These are phyloP conservation scores for Lepidocolaptes lacrymiger DNA, from an alignment of 2,797 vertebrate species.

Conservation along the genomic window DNA sequence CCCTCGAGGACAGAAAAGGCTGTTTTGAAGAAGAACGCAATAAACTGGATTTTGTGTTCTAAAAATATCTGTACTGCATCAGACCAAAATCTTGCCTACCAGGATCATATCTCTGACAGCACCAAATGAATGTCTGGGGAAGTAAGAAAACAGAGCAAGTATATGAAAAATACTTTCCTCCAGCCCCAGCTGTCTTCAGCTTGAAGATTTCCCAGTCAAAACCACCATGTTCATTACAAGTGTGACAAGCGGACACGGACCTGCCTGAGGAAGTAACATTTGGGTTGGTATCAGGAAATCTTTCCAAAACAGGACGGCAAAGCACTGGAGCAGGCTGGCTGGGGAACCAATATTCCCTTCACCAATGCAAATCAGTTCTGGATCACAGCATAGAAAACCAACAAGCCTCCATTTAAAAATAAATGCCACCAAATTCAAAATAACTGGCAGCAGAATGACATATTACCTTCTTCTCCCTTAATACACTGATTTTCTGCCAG, in stretches of 20 bases:
- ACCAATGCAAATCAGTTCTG: background rate
- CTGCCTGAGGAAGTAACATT: background rate
- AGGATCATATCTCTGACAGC: background rate
- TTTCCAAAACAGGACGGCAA: background rate
- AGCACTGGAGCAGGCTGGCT: background rate
- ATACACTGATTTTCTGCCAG: background rate
- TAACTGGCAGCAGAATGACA: background rate
- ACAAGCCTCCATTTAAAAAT: background rate
- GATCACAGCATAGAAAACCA: background rate
- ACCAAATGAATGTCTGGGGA: background rate
- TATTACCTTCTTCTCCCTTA: background rate
- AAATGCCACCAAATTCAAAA: background rate
- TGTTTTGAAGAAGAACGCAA: background rate
- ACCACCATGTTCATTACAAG: rapidly evolving
- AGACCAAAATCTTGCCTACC: background rate
- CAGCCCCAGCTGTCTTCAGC: background rate
- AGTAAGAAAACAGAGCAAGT: background rate
- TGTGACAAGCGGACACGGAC: rapidly evolving
- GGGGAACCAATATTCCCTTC: background rate
- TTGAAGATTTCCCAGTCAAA: rapidly evolving
- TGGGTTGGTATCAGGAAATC: background rate
- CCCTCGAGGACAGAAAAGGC: background rate
- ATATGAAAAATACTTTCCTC: background rate
- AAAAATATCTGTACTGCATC: background rate
- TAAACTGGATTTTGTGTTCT: background rate